Evolutionary conservation across 2,888 invertebrate species (phyloP).

Genomic region (Parnassius glacialis): DNA sequence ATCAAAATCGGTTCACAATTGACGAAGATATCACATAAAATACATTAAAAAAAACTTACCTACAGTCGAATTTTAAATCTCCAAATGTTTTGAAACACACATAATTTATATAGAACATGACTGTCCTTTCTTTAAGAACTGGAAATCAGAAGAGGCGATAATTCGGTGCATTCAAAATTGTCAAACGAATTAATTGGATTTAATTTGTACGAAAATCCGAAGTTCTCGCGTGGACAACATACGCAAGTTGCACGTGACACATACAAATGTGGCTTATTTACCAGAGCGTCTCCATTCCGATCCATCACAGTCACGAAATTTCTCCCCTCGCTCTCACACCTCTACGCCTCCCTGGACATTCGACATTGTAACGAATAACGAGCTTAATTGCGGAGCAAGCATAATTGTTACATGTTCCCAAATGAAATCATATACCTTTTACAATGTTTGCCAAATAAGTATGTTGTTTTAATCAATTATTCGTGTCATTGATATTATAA

Average conservation of each 20-base stretch:
- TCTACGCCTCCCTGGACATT: conserved; percentile 3
- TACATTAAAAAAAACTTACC: too few species aligned
- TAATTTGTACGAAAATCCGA: conserved; percentile 8
- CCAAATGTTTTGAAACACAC: too few species aligned
- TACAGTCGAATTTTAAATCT: too few species aligned
- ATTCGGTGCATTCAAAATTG: too few species aligned
- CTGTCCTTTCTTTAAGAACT: too few species aligned
- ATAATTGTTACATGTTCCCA: conserved; percentile 18
- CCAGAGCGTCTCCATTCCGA: conserved; percentile 20
- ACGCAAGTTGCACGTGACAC: conserved; percentile 27
- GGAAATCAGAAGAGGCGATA: too few species aligned
- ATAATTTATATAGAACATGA: too few species aligned
- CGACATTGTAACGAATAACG: conserved; percentile 12
- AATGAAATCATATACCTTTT: conserved; percentile 29
- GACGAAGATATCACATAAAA: too few species aligned
- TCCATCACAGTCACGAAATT: conserved; percentile 13
- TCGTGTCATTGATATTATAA: too few species aligned
- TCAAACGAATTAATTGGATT: neutral
- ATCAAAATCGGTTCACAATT: too few species aligned
- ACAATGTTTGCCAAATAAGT: too few species aligned
- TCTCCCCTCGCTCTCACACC: neutral
- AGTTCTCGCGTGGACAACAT: conserved; percentile 13
- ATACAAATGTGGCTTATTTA: conserved; percentile 31
- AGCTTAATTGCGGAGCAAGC: conserved; percentile 17
- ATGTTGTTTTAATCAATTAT: too few species aligned